These are phyloP conservation scores for Emberiza fucata DNA, from an alignment of 2,113 vertebrate genomes.

Conservation along the genomic window DNA sequence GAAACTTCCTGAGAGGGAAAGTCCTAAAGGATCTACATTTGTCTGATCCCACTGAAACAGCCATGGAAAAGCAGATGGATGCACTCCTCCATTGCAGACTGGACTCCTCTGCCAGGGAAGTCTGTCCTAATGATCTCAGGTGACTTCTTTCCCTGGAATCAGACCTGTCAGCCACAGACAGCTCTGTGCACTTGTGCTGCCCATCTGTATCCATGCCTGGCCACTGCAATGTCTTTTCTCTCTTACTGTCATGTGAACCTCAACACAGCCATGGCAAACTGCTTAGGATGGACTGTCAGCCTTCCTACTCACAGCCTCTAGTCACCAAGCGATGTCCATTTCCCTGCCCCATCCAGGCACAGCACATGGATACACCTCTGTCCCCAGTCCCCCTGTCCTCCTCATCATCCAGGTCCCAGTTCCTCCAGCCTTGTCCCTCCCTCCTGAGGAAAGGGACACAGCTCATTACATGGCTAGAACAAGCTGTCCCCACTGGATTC, in stretches of 20 bases:
- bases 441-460: not conserved
- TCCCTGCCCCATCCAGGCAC: not conserved
- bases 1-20: not conserved
- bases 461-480: not conserved
- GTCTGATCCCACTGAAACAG: not conserved
- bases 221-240: not conserved
- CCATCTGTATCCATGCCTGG: not conserved
- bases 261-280: not conserved
- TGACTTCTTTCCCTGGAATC: not conserved
- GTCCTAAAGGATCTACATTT: not conserved
- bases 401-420: not conserved
- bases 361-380: not conserved
- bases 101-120: not conserved
- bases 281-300: not conserved
- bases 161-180: not conserved
- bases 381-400: not conserved
- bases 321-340: not conserved
- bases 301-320: not conserved
- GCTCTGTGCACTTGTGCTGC: not conserved
- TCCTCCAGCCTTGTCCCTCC: not conserved
- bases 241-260: not conserved
- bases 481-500: not conserved
- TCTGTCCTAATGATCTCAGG: not conserved
- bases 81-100: not conserved
- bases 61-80: not conserved